Evolutionary conservation across 2,797 vertebrate species (phyloP).

Genomic region (Spheniscus humboldti): DNA sequence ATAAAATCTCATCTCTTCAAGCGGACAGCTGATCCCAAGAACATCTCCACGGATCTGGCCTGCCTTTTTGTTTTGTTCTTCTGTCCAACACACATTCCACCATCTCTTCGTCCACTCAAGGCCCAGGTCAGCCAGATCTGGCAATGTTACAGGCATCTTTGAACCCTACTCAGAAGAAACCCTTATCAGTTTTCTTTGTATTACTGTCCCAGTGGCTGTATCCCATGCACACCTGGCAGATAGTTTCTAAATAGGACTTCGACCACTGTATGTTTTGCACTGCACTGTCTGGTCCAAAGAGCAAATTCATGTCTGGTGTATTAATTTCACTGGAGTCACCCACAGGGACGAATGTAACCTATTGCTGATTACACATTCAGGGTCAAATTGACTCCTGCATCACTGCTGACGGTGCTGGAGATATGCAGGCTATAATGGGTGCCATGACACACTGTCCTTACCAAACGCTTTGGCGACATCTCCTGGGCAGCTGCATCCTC

Average conservation of each 20-base stretch:
- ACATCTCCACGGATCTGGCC: background rate
- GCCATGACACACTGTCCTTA: constrained; percentile 57
- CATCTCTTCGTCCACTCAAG: background rate
- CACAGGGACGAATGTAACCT: background rate
- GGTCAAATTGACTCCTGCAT: background rate
- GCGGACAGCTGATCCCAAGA: background rate
- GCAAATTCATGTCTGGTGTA: background rate
- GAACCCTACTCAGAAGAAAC: background rate
- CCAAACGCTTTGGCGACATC: constrained; percentile 99
- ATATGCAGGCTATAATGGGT: fast-evolving
- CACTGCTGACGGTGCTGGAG: background rate
- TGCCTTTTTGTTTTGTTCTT: constrained; percentile 19
- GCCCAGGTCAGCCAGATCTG: background rate
- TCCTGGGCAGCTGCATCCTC: constrained; percentile 96
- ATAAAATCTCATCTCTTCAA: constrained; percentile 30
- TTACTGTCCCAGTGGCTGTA: background rate
- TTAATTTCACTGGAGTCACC: background rate
- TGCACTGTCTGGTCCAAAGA: background rate
- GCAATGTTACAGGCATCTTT: background rate
- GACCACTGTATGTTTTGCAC: background rate
- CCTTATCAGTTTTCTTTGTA: background rate
- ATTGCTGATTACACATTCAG: background rate
- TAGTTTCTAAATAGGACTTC: background rate
- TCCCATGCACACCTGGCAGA: background rate
- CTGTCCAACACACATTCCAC: constrained; percentile 7